A percentile compares a stretch with the other conserved stretches of the same genome.
phyloP scores from a whole-genome alignment of 2,113 vertebrate species.

The Equus quagga region DNA sequence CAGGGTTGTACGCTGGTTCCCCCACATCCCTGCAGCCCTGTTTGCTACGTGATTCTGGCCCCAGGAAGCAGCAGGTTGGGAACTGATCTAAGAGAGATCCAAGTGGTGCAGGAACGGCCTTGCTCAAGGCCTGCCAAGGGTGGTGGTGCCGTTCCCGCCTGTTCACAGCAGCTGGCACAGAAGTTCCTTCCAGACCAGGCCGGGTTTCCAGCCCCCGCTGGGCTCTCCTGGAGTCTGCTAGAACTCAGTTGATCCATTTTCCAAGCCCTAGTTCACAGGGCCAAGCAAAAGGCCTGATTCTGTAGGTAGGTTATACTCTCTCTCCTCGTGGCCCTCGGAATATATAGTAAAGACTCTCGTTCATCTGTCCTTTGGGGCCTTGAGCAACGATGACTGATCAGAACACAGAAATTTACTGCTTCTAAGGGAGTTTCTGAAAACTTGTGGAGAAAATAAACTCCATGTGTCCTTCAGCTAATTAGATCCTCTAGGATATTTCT shows the following conservation, averaged over 20 bases:
- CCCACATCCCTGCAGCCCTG: background rate
- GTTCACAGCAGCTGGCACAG: background rate
- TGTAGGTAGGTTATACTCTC: background rate
- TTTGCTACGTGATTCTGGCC: background rate
- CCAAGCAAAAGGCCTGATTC: background rate
- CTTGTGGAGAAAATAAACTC: background rate
- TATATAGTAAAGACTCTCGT: background rate
- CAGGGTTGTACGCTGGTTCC: background rate
- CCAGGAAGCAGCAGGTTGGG: background rate
- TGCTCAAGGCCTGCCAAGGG: background rate
- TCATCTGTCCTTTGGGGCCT: background rate
- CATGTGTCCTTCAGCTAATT: background rate
- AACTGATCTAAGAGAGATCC: background rate
- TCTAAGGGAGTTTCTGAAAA: conserved; percentile 15
- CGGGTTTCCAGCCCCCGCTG: background rate
- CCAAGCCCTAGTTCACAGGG: background rate
- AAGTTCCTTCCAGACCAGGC: background rate
- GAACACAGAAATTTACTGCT: background rate
- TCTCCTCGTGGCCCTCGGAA: background rate
- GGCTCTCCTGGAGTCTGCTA: background rate
- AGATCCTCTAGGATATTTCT: background rate
- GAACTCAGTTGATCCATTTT: background rate
- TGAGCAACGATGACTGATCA: background rate
- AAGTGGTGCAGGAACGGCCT: background rate
- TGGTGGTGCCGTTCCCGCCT: background rate